Percentiles rank a stretch among this genome's conserved stretches.
phyloP scores from a whole-genome alignment of 2,797 vertebrate species.

The Eurystomus glaucurus region DNA sequence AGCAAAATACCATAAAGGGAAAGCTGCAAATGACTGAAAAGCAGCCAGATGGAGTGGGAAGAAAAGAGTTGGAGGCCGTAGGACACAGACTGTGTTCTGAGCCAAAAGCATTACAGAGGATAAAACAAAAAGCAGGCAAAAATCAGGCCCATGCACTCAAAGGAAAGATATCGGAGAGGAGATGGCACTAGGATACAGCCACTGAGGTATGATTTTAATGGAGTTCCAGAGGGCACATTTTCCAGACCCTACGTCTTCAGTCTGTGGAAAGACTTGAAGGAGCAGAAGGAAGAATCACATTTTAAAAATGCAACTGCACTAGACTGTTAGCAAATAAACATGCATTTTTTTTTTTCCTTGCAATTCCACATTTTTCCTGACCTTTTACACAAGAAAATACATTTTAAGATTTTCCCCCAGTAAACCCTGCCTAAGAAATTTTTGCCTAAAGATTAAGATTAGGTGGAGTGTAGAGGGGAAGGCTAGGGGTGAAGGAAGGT shows the following conservation, averaged over 20 bases:
- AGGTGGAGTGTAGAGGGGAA: background rate
- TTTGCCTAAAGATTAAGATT: background rate
- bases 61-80: background rate
- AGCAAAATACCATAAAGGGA: background rate
- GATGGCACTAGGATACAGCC: background rate
- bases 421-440: background rate
- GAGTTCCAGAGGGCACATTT: background rate
- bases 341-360: background rate
- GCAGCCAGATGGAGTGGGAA: background rate
- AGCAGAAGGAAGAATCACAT: background rate
- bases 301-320: background rate
- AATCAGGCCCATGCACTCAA: background rate
- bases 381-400: background rate
- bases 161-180: background rate
- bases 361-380: background rate
- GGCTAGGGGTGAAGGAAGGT: background rate
- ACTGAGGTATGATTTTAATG: background rate
- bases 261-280: background rate
- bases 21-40: background rate
- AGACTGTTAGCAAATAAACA: background rate
- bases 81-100: background rate
- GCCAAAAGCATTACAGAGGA: background rate
- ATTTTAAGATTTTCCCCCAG: background rate
- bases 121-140: background rate
- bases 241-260: background rate